phyloP scores from a whole-genome alignment of 2,888 invertebrate species.

The Drosophila fungiperda region DNA sequence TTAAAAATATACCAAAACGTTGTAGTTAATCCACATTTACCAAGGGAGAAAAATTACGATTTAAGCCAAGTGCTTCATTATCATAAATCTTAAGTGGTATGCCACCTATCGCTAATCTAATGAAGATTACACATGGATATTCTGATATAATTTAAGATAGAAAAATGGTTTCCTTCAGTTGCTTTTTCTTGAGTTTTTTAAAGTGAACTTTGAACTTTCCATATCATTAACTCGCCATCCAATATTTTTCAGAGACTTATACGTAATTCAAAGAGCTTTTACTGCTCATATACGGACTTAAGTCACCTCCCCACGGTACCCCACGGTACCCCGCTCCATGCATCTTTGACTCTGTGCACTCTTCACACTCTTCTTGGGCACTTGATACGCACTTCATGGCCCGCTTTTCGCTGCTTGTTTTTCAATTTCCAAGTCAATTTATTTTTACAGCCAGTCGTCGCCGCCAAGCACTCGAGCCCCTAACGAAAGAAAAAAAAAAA shows the following conservation, averaged over 20 bases:
- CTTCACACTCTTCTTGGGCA: slow-evolving; percentile 25
- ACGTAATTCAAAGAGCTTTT: slow-evolving; percentile 54
- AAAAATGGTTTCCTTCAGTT: neutral
- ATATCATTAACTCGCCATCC: slow-evolving; percentile 44
- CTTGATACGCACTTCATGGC: slow-evolving; percentile 59
- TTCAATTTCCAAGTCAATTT: slow-evolving; percentile 82
- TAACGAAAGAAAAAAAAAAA: neutral
- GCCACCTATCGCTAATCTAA: neutral
- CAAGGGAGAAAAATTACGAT: neutral
- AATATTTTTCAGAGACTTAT: slow-evolving; percentile 44
- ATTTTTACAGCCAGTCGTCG: slow-evolving; percentile 71
- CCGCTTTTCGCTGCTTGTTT: slow-evolving; percentile 59
- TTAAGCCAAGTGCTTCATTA: neutral
- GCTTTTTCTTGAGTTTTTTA: slow-evolving; percentile 3
- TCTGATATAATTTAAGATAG: neutral
- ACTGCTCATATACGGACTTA: slow-evolving; percentile 50
- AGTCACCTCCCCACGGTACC: slow-evolving; percentile 4
- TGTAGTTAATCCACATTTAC: neutral
- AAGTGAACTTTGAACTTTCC: slow-evolving; percentile 43
- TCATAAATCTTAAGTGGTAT: neutral
- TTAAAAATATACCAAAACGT: neutral
- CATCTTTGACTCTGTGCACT: slow-evolving; percentile 16
- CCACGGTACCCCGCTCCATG: slow-evolving; percentile 19
- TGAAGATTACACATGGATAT: neutral
- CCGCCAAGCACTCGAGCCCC: slow-evolving; percentile 44